Conservation (phyloP, 2,888 invertebrate species). For the Tenthredo distinguenda region DNA sequence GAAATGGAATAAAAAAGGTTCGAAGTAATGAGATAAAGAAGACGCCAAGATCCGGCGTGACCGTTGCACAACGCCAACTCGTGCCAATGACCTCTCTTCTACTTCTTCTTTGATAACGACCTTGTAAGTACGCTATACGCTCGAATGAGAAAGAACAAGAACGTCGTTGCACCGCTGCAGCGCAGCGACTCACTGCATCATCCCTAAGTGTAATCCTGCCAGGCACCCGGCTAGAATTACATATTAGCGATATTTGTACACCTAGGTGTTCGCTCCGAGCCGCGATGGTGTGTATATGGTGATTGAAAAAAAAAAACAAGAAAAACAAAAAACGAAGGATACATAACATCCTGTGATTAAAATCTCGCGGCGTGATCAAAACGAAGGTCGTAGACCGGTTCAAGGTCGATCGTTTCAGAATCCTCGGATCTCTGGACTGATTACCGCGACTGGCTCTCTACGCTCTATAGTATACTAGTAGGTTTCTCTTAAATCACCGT, state of each 20-base stretch:
- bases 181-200: neutral
- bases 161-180: slow-evolving; percentile 1
- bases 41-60: slow-evolving; percentile 56
- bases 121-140: slow-evolving; percentile 34
- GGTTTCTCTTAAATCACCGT: slow-evolving; percentile 42
- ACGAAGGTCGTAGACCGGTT: slow-evolving; percentile 47
- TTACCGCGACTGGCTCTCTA: slow-evolving; percentile 17
- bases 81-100: slow-evolving; percentile 48
- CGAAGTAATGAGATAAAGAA: slow-evolving; percentile 38
- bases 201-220: neutral
- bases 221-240: neutral
- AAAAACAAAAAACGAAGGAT: slow-evolving; percentile 9
- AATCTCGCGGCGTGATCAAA: slow-evolving; percentile 19
- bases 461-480: neutral
- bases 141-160: slow-evolving; percentile 25
- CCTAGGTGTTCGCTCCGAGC: neutral
- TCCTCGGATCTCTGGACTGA: slow-evolving; percentile 38
- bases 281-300: neutral
- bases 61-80: slow-evolving; percentile 56
- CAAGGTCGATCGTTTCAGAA: slow-evolving; percentile 43
- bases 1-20: neutral
- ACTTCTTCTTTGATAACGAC: slow-evolving; percentile 45
- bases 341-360: slow-evolving; percentile 51
- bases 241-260: neutral
- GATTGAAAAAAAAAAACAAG: neutral